Evolutionary conservation across 2,797 vertebrate species (phyloP), one percentile per base, ranked within the genome.

Genomic region (Alectoris magna): DNA sequence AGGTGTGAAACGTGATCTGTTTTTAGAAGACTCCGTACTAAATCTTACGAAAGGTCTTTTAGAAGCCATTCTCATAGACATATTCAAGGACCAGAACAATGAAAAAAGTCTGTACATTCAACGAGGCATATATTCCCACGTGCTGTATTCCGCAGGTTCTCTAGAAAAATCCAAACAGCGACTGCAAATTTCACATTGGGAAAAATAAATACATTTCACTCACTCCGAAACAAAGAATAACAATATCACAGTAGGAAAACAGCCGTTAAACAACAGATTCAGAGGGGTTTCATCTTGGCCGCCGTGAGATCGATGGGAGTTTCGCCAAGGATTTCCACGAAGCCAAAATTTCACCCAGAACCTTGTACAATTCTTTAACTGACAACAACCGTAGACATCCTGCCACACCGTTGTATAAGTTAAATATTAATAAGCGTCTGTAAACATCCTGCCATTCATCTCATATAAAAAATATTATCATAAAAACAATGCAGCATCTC

Each of bases 401-500:
- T 92, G 68, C 68, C 67, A 49, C 78, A 67, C 71, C 72, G 62
- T 3, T 92, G 73, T 87, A 81, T 80, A 94, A 96, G 88, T 93
- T 95, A 97, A 91, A 95, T 96, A 95, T 90, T 75, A 80, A 88
- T 92, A 93, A 93, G 90, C 79, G 84, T 94, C 70, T 95, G 95
- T 96, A 96, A 96, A 96, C 91, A 90, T 93, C 88, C 84, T 86
- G 68, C 73, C 67, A 85, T 90, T 91, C 58, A 59, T 95, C 78
- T 81, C 78, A 91, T 92, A 95, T 76, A 90, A 93, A 96, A 97
- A 96, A 92, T 92, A 91, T 17, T 79, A 56, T 62, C 76, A 90
- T 93, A 93, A 95, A 96, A 91, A 88, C 87, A 95, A 94, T 91
- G 95, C 94, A 94, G 93, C 93, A 93, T 95, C 69, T 90, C 80